These are phyloP conservation scores for Arbacia lixula DNA, from an alignment of 53 echinoderm and acorn worm species.

Conservation along the genomic window DNA sequence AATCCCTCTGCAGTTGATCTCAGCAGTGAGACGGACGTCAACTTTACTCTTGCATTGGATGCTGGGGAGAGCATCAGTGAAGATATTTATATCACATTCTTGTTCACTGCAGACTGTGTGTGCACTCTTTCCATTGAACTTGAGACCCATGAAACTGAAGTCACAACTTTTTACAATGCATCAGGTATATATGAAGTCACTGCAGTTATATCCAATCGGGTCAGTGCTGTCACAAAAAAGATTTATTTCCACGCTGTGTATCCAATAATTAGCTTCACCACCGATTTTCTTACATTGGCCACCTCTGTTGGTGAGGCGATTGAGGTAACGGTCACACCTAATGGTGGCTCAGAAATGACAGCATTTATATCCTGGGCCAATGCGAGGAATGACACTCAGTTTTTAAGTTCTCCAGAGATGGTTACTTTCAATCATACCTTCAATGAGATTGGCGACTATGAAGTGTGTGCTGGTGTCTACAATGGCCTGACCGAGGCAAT, in stretches of 20 bases:
- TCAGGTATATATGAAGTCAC: slow-evolving; percentile 28
- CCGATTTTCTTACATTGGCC: background rate
- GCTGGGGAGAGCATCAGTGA: background rate
- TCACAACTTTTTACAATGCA: slow-evolving; percentile 9
- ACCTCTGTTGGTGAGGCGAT: slow-evolving; percentile 1
- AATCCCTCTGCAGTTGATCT: slow-evolving; percentile 29
- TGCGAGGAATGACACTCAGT: background rate
- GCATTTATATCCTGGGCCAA: slow-evolving; percentile 46
- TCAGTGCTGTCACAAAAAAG: slow-evolving; percentile 19
- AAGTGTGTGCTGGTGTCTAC: slow-evolving; percentile 35
- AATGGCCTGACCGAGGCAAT: slow-evolving; percentile 15
- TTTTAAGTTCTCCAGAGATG: background rate
- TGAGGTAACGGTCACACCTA: slow-evolving; percentile 1
- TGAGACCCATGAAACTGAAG: background rate
- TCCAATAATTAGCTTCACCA: background rate
- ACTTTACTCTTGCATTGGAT: slow-evolving; percentile 25
- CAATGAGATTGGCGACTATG: slow-evolving; percentile 44
- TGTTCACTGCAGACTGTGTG: slow-evolving; percentile 12
- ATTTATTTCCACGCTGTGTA: slow-evolving; percentile 23
- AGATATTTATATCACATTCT: slow-evolving; percentile 37
- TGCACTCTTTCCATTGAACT: slow-evolving; percentile 29
- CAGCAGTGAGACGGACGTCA: background rate
- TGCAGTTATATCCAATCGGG: slow-evolving; percentile 31
- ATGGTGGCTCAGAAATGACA: slow-evolving; percentile 21
- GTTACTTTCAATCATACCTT: slow-evolving; percentile 52